phyloP scores from a whole-genome alignment of 2,113 vertebrate genomes.

The Poecile atricapillus region DNA sequence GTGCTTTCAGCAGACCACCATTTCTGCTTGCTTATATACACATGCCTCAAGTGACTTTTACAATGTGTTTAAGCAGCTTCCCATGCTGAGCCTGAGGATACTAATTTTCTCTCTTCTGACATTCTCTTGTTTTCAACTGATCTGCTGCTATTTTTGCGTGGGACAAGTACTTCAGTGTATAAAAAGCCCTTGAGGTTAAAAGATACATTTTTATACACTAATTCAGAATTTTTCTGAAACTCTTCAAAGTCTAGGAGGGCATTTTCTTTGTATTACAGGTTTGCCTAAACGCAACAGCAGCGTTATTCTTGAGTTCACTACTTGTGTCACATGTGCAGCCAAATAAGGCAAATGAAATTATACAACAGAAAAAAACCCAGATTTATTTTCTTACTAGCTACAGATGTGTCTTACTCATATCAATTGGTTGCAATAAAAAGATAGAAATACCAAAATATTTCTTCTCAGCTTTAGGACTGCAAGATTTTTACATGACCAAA shows the following conservation, averaged over 20 bases:
- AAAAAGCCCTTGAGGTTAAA: neutral
- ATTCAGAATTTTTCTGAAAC: neutral
- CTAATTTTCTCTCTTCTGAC: neutral
- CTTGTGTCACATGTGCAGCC: neutral
- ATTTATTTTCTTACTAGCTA: neutral
- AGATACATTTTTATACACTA: neutral
- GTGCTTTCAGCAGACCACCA: neutral
- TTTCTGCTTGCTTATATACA: neutral
- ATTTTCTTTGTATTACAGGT: neutral
- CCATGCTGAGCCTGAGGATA: neutral
- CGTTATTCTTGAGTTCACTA: neutral
- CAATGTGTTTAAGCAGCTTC: neutral
- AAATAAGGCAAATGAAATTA: neutral
- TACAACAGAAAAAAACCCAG: fast-evolving
- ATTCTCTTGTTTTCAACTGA: neutral
- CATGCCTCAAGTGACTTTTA: neutral
- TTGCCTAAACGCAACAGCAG: neutral
- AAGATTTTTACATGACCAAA: neutral
- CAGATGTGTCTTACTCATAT: neutral
- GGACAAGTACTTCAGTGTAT: neutral
- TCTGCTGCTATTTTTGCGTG: neutral
- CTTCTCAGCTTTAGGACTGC: neutral
- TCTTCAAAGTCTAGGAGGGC: neutral
- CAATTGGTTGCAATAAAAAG: neutral
- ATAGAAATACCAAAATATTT: neutral